A percentile compares a stretch with the other conserved stretches of the same genome.
Conservation (phyloP, 2,797 vertebrate species). For the Momotus momota region DNA sequence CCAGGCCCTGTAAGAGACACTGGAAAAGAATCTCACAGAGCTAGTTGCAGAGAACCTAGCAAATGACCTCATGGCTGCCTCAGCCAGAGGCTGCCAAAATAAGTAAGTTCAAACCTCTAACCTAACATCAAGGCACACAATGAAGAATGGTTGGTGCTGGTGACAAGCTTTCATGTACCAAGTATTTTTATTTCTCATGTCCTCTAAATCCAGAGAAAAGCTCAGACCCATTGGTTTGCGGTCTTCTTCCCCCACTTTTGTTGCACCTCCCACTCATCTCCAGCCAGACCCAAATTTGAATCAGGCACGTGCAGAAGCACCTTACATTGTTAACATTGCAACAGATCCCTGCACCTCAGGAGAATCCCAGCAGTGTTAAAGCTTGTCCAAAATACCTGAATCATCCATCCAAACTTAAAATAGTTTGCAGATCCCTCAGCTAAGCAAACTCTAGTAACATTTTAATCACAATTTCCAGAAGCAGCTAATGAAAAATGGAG, state of each 20-base stretch:
- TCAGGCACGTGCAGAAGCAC: not conserved
- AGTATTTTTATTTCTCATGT: not conserved
- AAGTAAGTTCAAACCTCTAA: not conserved
- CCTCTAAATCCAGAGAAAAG: not conserved
- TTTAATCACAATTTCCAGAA: not conserved
- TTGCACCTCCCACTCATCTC: not conserved
- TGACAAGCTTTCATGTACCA: not conserved
- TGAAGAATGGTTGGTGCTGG: not conserved
- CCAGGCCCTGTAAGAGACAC: slow-evolving; percentile 39
- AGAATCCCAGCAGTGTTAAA: not conserved
- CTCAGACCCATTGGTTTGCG: not conserved
- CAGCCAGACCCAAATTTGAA: not conserved
- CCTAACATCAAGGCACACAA: not conserved
- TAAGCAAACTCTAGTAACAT: not conserved
- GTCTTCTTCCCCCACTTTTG: not conserved
- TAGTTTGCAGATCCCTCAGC: not conserved
- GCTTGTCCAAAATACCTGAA: not conserved
- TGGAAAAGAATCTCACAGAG: slow-evolving; percentile 47
- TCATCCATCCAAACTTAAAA: not conserved
- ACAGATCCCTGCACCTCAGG: no score
- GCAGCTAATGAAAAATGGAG: not conserved
- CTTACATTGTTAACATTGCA: accelerated
- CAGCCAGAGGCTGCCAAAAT: not conserved
- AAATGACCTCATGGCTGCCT: not conserved
- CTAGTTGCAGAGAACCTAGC: not conserved